These are phyloP conservation scores for Carabus problematicus DNA, from an alignment of 2,888 invertebrate genomes.

Conservation along the genomic window DNA sequence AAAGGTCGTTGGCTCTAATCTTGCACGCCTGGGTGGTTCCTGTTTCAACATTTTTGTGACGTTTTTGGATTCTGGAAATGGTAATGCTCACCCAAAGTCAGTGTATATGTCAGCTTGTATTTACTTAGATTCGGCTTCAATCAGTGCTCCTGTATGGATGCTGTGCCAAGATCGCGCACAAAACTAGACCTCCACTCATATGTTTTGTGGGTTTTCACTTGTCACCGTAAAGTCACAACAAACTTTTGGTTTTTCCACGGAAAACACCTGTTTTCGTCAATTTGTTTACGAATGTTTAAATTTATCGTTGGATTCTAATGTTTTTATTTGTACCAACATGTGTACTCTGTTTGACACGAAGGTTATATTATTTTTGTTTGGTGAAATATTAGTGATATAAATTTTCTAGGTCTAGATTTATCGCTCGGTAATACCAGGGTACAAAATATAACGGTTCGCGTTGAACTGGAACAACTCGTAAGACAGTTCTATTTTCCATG, in stretches of 20 bases:
- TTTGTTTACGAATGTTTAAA: slow-evolving; percentile 37
- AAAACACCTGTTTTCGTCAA: slow-evolving; percentile 38
- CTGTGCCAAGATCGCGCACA: no score
- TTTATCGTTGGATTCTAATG: slow-evolving; percentile 17
- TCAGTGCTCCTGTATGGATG: not conserved
- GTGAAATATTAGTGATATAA: no score
- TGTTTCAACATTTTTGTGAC: slow-evolving; percentile 11
- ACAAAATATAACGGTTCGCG: no score
- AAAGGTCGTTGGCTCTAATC: slow-evolving; percentile 16
- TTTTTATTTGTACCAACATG: no score
- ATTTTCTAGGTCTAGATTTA: no score
- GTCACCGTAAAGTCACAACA: slow-evolving; percentile 33
- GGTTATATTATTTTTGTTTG: no score
- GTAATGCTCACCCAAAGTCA: slow-evolving; percentile 7
- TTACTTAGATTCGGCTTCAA: slow-evolving; percentile 7
- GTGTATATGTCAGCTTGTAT: slow-evolving; percentile 9
- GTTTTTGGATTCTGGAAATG: slow-evolving; percentile 2
- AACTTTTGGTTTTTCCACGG: slow-evolving; percentile 26
- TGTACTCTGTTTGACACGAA: no score
- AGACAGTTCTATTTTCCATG: no score
- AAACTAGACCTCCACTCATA: not conserved
- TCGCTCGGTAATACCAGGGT: no score
- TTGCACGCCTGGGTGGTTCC: slow-evolving; percentile 6
- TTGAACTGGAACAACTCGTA: no score
- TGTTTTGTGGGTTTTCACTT: slow-evolving; percentile 30